Conservation (phyloP, 2,797 vertebrate genomes). For the Apodemus agrarius region DNA sequence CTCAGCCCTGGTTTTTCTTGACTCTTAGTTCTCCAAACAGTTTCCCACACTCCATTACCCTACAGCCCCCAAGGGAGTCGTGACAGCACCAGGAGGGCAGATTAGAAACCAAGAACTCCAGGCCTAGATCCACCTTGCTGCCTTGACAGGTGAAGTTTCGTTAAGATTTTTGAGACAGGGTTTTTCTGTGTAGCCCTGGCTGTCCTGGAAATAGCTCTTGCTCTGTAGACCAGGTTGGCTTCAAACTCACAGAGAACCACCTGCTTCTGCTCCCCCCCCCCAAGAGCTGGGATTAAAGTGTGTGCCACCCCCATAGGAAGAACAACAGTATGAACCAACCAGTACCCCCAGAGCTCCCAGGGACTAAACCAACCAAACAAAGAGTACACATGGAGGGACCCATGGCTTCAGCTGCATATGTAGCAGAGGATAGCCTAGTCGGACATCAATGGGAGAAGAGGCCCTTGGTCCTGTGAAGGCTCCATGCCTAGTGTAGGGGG, state of each 20-base stretch:
- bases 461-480: too few species aligned
- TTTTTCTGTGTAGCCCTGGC: not conserved
- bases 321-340: too few species aligned
- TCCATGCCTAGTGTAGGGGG: too few species aligned
- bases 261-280: not conserved
- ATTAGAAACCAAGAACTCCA: not conserved
- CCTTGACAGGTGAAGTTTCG: not conserved
- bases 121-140: not conserved
- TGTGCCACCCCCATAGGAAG: not conserved
- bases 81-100: not conserved
- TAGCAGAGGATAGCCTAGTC: too few species aligned
- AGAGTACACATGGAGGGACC: too few species aligned
- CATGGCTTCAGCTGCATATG: too few species aligned
- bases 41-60: not conserved
- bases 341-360: too few species aligned
- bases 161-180: not conserved
- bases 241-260: not conserved
- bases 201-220: not conserved
- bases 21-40: constrained; percentile 29
- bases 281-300: not conserved
- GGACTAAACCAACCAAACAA: too few species aligned
- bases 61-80: not conserved
- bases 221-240: not conserved
- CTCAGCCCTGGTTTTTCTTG: constrained; percentile 17
- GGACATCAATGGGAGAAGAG: too few species aligned